These are phyloP conservation scores for Arnoldichthys spilopterus DNA, from an alignment of 2,797 vertebrate genomes.

Conservation along the genomic window DNA sequence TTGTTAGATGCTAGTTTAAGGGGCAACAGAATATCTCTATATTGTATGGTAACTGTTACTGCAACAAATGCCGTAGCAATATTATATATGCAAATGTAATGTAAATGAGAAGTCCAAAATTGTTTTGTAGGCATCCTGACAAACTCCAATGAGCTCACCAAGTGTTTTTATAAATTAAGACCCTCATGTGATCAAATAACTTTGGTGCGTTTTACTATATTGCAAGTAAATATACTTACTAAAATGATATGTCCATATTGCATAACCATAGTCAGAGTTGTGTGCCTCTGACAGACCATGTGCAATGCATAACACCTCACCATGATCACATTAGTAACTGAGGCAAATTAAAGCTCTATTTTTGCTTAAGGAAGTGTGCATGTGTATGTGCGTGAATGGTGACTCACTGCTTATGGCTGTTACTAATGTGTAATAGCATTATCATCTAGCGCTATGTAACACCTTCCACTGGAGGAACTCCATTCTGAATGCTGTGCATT, in stretches of 20 bases:
- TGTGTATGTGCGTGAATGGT: not conserved
- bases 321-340: not conserved
- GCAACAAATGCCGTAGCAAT: not conserved
- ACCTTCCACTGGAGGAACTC: not conserved
- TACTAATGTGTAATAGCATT: slow-evolving; percentile 5
- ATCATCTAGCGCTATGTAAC: not conserved
- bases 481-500: too few relatives aligned
- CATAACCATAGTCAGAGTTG: too few relatives aligned
- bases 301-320: not conserved
- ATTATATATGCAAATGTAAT: not conserved
- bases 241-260: too few relatives aligned
- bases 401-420: slow-evolving; percentile 8
- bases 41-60: not conserved
- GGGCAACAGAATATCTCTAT: too few relatives aligned
- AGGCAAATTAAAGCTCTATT: slow-evolving; percentile 3
- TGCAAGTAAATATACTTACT: too few relatives aligned
- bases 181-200: too few relatives aligned
- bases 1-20: too few relatives aligned
- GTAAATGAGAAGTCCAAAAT: not conserved
- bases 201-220: too few relatives aligned
- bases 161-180: too few relatives aligned
- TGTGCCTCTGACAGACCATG: not conserved
- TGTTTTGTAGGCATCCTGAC: not conserved
- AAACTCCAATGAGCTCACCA: not conserved
- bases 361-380: slow-evolving; percentile 33